phyloP scores from a whole-genome alignment of 2,888 invertebrate genomes.

The Neocrepidodera transversa region DNA sequence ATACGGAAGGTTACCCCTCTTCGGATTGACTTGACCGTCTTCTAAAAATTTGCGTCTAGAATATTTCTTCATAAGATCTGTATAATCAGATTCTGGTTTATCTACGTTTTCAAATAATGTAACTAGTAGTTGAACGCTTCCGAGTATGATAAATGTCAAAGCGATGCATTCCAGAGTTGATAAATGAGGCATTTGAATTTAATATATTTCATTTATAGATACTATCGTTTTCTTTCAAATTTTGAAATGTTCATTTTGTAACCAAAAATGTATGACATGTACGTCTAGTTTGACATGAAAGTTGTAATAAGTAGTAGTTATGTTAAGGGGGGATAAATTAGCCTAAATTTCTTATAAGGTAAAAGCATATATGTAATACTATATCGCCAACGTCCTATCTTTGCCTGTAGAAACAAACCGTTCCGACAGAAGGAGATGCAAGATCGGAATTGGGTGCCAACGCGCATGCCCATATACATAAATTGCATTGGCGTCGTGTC shows the following conservation, averaged over 20 bases:
- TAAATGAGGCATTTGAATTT: constrained; percentile 27
- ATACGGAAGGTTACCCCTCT: neutral
- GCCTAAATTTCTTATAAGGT: no score
- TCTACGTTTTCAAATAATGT: constrained; percentile 45
- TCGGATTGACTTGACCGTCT: constrained; percentile 22
- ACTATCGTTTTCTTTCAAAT: neutral
- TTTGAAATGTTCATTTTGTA: neutral
- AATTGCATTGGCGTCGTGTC: no score
- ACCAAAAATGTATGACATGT: neutral
- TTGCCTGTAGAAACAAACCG: no score
- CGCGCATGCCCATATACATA: no score
- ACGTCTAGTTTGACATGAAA: neutral
- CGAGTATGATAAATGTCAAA: constrained; percentile 49
- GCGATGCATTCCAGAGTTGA: constrained; percentile 47
- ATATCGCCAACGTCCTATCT: no score
- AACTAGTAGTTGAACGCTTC: constrained; percentile 48
- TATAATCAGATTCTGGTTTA: constrained; percentile 39
- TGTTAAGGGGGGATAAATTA: no score
- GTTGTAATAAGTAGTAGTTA: no score
- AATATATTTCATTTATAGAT: neutral
- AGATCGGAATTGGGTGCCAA: no score
- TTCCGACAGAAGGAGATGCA: no score
- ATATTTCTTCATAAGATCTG: constrained; percentile 43
- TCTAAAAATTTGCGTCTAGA: constrained; percentile 43
- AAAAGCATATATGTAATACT: no score